Evolutionary conservation across 1,140 invertebrate genomes (phyloP), one percentile per base, ranked within the genome.

Genomic region (Hypsibius dujardini): DNA sequence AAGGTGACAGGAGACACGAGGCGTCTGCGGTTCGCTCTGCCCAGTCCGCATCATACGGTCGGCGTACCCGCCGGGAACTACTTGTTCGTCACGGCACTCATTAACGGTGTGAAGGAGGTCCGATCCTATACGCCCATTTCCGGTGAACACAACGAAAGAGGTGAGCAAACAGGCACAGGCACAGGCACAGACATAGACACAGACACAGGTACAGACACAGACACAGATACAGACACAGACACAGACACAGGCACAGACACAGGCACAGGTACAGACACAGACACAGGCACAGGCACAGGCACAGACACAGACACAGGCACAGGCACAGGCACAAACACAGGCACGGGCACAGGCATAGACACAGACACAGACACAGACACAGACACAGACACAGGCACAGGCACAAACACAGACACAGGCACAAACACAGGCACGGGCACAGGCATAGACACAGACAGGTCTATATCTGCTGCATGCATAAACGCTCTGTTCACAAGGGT

Each of bases 41-140:
- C 62, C 12, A 15, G 12, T 7, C 12, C 62, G 12, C 12, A 67
- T 67, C 62, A 67, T 42, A 15, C 62, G 12, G 12, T 67, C 12
- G 62, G 62, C 3, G 42, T 67, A 42, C 62, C 62, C 12, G 3
- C 42, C 45, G 62, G 62, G 42, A 67, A 67, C 42, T 67, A 15
- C 62, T 7, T 67, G 12, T 3, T 7, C 3, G 12, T 67, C 3
- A 67, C 62, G 12, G 62, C 42, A 15, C 3, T 7, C 7, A 45
- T 67, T 42, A 45, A 67, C 62, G 62, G 62, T 7, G 45, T 15
- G 45, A 12, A 12, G 42, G 62, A 67, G 45, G 45, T 42, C 12
- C 62, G 62, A 42, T 67, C 42, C 7, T 67, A 67, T 42, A 67
- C 62, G 42, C 62, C 62, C 42, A 67, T 67, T 67, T 12, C 12